Conservation (phyloP, 2,888 invertebrate species). For the Caenorhabditis sp. region DNA sequence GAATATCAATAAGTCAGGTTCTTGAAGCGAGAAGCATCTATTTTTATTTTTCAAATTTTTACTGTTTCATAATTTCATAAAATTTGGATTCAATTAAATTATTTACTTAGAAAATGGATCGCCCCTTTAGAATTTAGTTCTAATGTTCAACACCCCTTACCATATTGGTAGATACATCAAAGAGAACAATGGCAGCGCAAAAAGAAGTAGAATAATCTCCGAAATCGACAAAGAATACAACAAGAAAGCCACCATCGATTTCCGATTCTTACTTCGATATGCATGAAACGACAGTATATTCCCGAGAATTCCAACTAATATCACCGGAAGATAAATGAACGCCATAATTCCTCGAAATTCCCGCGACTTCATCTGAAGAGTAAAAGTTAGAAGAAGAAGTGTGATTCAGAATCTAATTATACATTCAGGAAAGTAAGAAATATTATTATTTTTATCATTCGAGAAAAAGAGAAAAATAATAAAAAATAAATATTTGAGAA, state of each 20-base stretch:
- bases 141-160: too few relatives aligned
- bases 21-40: too few relatives aligned
- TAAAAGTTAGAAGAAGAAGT: neutral
- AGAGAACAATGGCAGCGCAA: slow-evolving; percentile 37
- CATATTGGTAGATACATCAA: slow-evolving; percentile 42
- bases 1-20: too few relatives aligned
- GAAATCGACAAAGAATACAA: slow-evolving; percentile 34
- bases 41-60: neutral
- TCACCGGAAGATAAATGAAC: slow-evolving; percentile 32
- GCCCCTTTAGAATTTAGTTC: too few relatives aligned
- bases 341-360: slow-evolving; percentile 40
- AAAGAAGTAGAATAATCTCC: slow-evolving; percentile 34
- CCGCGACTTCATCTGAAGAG: slow-evolving; percentile 27
- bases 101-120: too few relatives aligned
- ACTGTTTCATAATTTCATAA: neutral
- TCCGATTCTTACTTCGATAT: slow-evolving; percentile 30
- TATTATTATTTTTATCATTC: too few relatives aligned
- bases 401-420: too few relatives aligned
- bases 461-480: too few relatives aligned
- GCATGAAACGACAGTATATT: slow-evolving; percentile 33
- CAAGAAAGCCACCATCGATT: slow-evolving; percentile 35
- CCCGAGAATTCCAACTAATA: slow-evolving; percentile 32
- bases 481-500: too few relatives aligned
- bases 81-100: neutral
- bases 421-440: too few relatives aligned